phyloP scores from a whole-genome alignment of 2,113 vertebrate genomes.

The Elephas maximus region DNA sequence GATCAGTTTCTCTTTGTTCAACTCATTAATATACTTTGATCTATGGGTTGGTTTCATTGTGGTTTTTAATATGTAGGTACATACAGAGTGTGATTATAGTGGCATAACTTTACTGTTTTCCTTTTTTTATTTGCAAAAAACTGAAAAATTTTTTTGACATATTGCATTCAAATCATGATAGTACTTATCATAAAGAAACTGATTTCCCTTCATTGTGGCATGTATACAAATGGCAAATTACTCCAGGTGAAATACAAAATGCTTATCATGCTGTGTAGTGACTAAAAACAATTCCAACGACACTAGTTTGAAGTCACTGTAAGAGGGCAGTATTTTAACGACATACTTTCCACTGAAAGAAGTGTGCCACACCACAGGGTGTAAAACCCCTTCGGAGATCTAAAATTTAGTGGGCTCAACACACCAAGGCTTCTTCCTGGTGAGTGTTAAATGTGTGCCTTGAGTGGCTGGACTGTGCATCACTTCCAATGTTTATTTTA shows the following conservation, averaged over 20 bases:
- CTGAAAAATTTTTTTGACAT: constrained; percentile 31
- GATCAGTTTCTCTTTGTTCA: neutral
- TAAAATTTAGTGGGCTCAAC: constrained; percentile 67
- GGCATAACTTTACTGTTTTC: neutral
- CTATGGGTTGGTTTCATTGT: neutral
- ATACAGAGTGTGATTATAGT: neutral
- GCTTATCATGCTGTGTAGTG: constrained; percentile 42
- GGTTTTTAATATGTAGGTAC: neutral
- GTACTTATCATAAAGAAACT: neutral
- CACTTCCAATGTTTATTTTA: constrained; percentile 69
- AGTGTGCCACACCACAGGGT: constrained; percentile 72
- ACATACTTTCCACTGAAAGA: constrained; percentile 62
- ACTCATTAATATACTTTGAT: neutral
- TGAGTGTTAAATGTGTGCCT: constrained; percentile 73
- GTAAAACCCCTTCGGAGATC: constrained; percentile 67
- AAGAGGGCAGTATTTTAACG: constrained; percentile 75
- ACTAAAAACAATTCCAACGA: constrained; percentile 62
- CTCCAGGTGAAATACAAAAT: constrained; percentile 64
- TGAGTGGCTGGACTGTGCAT: constrained; percentile 59
- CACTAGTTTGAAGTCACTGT: constrained; percentile 56
- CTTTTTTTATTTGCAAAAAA: neutral
- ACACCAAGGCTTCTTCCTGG: constrained; percentile 62
- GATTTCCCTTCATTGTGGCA: neutral
- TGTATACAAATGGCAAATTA: constrained; percentile 62
- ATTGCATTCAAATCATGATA: constrained; percentile 37